Evolutionary conservation across 2,113 vertebrate genomes (phyloP).

Genomic region (Rostratula benghalensis): DNA sequence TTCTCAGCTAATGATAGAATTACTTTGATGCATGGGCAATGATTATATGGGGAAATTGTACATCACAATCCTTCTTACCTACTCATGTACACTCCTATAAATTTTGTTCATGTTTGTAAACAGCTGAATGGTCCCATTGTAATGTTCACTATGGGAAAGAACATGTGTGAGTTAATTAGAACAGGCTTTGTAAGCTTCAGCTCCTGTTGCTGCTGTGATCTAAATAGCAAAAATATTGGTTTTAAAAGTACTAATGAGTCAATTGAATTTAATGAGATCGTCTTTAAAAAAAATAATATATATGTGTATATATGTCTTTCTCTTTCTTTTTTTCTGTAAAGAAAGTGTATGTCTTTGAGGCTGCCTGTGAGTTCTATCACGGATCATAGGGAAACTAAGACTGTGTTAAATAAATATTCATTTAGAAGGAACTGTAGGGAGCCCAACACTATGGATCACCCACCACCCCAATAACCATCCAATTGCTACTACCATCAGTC

Average conservation of each 20-base stretch:
- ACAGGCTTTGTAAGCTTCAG: not conserved
- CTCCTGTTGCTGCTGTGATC: not conserved
- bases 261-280: not conserved
- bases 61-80: not conserved
- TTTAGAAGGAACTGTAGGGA: not conserved
- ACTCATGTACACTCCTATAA: not conserved
- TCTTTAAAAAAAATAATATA: too few relatives aligned
- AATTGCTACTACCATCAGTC: not conserved
- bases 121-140: not conserved
- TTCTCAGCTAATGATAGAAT: not conserved
- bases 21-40: not conserved
- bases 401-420: not conserved
- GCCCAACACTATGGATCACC: not conserved
- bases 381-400: not conserved
- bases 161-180: not conserved
- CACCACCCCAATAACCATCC: not conserved
- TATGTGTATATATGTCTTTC: not conserved
- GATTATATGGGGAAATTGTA: not conserved
- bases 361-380: not conserved
- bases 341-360: not conserved
- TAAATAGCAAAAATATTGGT: not conserved
- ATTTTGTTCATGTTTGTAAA: not conserved
- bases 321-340: not conserved
- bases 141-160: not conserved
- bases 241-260: not conserved